Evolutionary conservation across 2,113 vertebrate species (phyloP).

Genomic region (Melanerpes aurifrons): DNA sequence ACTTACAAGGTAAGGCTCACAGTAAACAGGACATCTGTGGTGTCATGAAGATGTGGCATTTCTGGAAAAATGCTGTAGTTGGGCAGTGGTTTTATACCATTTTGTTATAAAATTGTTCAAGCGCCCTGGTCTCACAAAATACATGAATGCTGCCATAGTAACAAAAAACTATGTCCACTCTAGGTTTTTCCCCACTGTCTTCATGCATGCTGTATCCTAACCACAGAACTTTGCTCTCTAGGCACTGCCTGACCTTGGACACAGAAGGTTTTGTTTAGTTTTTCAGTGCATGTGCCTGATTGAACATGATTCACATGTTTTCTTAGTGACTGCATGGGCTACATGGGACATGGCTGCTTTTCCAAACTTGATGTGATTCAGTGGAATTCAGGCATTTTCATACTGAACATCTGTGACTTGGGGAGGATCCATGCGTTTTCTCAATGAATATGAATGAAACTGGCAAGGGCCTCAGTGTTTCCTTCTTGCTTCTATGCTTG

Average conservation of each 20-base stretch:
- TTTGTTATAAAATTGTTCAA: background rate
- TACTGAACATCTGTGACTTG: slow-evolving; percentile 78
- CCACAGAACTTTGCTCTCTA: background rate
- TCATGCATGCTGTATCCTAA: background rate
- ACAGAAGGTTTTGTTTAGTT: slow-evolving; percentile 73
- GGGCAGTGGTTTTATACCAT: background rate
- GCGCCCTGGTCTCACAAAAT: background rate
- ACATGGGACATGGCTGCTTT: slow-evolving; percentile 72
- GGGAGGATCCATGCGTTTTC: slow-evolving; percentile 78
- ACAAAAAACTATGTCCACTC: background rate
- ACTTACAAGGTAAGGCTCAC: background rate
- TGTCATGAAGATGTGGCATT: background rate
- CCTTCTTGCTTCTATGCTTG: slow-evolving; percentile 69
- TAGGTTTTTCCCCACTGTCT: background rate
- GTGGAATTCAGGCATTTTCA: slow-evolving; percentile 78
- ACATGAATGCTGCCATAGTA: background rate
- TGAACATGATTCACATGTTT: slow-evolving; percentile 74
- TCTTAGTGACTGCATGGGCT: slow-evolving; percentile 47
- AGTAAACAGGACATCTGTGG: background rate
- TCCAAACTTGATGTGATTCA: slow-evolving; percentile 73
- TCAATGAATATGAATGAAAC: slow-evolving; percentile 73
- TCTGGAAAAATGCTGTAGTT: background rate
- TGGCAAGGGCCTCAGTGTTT: slow-evolving; percentile 72
- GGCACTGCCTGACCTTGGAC: slow-evolving; percentile 25
- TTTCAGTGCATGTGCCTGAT: slow-evolving; percentile 56